These are phyloP conservation scores for Drosophila paramelanica DNA, from an alignment of 2,888 invertebrate genomes.

Conservation along the genomic window DNA sequence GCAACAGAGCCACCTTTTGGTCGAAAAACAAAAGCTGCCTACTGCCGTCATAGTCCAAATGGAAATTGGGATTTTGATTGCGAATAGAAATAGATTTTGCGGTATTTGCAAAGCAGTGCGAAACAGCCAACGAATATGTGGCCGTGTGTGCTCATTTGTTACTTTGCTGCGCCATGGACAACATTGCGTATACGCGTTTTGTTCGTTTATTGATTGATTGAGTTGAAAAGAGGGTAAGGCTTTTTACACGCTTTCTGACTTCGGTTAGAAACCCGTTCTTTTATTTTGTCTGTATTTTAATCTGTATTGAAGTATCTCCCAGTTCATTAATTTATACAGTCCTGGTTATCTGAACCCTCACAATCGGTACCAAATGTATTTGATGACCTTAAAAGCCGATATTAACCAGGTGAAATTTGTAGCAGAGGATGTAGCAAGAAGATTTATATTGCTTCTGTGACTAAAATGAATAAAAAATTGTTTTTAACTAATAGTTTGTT, in stretches of 20 bases:
- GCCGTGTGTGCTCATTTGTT: slow-evolving; percentile 68
- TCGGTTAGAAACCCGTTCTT: slow-evolving; percentile 53
- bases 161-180: slow-evolving; percentile 67
- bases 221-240: slow-evolving; percentile 29
- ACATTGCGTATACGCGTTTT: slow-evolving; percentile 79
- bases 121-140: slow-evolving; percentile 43
- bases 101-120: slow-evolving; percentile 79
- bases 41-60: slow-evolving; percentile 69
- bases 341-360: slow-evolving; percentile 32
- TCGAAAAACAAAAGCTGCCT: slow-evolving; percentile 51
- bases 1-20: slow-evolving; percentile 36
- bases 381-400: no score
- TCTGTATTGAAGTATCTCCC: slow-evolving; percentile 46
- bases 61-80: slow-evolving; percentile 83
- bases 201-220: slow-evolving; percentile 79
- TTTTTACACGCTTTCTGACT: slow-evolving; percentile 59
- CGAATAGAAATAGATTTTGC: slow-evolving; percentile 82
- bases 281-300: slow-evolving; percentile 47
- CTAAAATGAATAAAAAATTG: no score
- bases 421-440: no score
- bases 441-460: no score
- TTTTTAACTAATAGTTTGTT: no score
- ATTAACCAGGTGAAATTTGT: no score
- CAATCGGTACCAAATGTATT: no score
- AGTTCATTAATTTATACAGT: slow-evolving; percentile 23